A percentile compares a stretch with the other conserved stretches of the same genome.
Conservation (phyloP, 1,140 invertebrate species). For the Drosophila santomea region DNA sequence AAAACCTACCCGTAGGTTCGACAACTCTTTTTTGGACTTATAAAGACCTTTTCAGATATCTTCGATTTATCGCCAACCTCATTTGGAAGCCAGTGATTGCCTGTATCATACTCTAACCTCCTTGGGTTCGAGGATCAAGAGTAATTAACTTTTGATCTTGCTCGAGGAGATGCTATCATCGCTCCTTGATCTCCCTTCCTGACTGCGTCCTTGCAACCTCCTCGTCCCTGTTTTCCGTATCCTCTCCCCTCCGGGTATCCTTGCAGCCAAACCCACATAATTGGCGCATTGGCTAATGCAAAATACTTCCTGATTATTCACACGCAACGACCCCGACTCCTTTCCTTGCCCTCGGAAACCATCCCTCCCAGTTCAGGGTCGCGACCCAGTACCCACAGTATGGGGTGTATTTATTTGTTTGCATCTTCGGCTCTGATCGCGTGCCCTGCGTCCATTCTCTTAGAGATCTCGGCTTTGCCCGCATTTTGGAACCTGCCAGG, state of each 20-base stretch:
- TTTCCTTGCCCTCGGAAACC: constrained; percentile 19
- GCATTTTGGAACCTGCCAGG: constrained; percentile 71
- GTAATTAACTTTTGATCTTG: constrained; percentile 68
- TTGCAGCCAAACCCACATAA: constrained; percentile 58
- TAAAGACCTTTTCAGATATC: not conserved
- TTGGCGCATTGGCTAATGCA: constrained; percentile 72
- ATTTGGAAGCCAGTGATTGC: constrained; percentile 1
- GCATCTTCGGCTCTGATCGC: constrained; percentile 63
- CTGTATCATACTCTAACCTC: constrained; percentile 1
- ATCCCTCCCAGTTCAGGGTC: constrained; percentile 37
- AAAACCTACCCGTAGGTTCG: not conserved
- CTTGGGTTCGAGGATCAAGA: constrained; percentile 36
- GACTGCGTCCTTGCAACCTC: constrained; percentile 4
- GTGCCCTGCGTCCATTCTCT: constrained; percentile 52
- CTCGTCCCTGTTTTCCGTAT: not conserved
- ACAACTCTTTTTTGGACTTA: not conserved
- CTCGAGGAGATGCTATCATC: constrained; percentile 57
- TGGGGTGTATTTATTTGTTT: constrained; percentile 68
- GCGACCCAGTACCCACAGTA: constrained; percentile 44
- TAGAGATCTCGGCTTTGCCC: constrained; percentile 54
- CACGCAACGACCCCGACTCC: constrained; percentile 47
- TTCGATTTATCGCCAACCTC: not conserved
- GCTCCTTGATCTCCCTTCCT: constrained; percentile 35
- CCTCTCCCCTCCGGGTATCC: constrained; percentile 16
- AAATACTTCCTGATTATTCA: constrained; percentile 71